A percentile compares a stretch with the other conserved stretches of the same genome.
These are phyloP conservation scores for Actinia equina DNA, from an alignment of 64 coral and sea anemone species.

Conservation along the genomic window DNA sequence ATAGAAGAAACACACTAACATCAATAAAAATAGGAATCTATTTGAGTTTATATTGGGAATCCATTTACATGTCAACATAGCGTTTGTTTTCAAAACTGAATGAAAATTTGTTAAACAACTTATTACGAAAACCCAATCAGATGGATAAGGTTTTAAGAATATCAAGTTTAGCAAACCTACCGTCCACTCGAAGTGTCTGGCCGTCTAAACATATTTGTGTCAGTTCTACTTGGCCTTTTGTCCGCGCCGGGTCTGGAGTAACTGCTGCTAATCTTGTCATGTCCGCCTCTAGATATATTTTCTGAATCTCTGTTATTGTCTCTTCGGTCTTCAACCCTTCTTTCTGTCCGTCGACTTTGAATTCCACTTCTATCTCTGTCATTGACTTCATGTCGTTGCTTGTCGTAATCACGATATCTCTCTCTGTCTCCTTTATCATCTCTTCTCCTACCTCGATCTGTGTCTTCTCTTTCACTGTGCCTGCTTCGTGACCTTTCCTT, in stretches of 20 bases:
- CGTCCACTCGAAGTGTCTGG: not conserved
- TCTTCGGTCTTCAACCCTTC: not conserved
- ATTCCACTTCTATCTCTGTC: not conserved
- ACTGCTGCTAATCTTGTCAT: not conserved
- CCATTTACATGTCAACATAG: too few relatives aligned
- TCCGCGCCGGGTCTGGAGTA: not conserved
- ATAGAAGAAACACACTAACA: not conserved
- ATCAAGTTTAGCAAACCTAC: not conserved
- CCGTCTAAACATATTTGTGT: not conserved
- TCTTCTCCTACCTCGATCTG: not conserved
- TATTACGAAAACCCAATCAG: too few relatives aligned
- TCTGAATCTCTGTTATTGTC: not conserved
- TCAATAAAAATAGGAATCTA: too few relatives aligned
- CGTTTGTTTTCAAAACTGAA: too few relatives aligned
- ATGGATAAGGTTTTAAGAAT: too few relatives aligned
- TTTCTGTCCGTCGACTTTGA: slow-evolving; percentile 6
- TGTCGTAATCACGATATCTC: slow-evolving; percentile 3
- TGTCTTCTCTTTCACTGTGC: slow-evolving; percentile 2
- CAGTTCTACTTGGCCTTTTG: not conserved
- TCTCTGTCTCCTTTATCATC: slow-evolving; percentile 18
- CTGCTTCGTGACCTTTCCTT: not conserved
- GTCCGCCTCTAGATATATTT: not conserved
- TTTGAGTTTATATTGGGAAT: too few relatives aligned
- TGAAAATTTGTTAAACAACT: too few relatives aligned
- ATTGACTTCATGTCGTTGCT: not conserved